Evolutionary conservation across 2,113 vertebrate genomes (phyloP), one percentile per base, ranked within the genome.

Genomic region (Haemorhous mexicanus): DNA sequence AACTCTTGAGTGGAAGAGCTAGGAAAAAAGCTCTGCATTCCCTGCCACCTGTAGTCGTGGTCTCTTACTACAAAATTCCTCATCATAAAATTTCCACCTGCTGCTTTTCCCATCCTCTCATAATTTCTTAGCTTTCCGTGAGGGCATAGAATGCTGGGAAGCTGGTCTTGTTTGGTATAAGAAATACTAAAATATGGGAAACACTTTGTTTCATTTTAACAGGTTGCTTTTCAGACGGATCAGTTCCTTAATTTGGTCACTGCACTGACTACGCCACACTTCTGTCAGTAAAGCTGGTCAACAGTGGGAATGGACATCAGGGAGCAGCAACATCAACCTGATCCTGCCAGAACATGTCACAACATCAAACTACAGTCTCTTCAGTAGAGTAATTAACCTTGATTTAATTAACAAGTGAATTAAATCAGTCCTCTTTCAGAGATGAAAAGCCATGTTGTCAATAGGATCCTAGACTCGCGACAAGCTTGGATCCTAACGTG

Each of bases 321-420:
- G n/a, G 37, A 88, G 23, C 55, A 69, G 46, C 33, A 89, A 49
- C 53, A 90, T 49, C 75, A 86, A 50, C 77, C 44, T 16, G 6
- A 47, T 56, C 43, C 53, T 92, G 58, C 37, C 70, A 87, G 74
- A 88, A 90, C 32, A 66, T 43, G 58, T 73, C 58, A 50, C 17
- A 62, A 46, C 56, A 94, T 59, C 72, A 74, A 95, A 72, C 26
- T 37, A 64, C 28, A 86, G 28, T 6, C 37, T 92, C 83, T 80
- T 58, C 62, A 79, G 44, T 87, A 85, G 56, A 94, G 52, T 85
- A 90, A 94, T 95, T 93, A 73, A 43, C 41, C 14, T 85, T 64
- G 23, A 89, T 76, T 82, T 94, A 90, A 76, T 95, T 93, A 93
- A 88, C 82, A 80, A 76, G 53, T 62, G 46, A 83, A 80, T 92